Percentiles rank a stretch among this genome's conserved stretches.
These are phyloP conservation scores for Actenoides hombroni DNA, from an alignment of 2,113 vertebrate species.

Conservation along the genomic window DNA sequence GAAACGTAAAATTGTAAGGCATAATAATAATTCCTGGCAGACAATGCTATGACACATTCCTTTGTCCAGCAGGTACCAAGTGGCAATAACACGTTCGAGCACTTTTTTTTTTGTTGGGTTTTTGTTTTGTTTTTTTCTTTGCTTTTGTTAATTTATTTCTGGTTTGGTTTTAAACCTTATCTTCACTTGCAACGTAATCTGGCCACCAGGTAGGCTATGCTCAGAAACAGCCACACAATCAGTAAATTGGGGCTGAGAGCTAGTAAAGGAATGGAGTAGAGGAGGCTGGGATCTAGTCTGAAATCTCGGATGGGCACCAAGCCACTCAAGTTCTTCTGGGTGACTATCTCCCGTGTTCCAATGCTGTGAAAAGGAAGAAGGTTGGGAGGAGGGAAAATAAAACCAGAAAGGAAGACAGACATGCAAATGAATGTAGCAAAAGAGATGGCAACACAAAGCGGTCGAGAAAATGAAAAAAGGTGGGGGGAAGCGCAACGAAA, in stretches of 20 bases:
- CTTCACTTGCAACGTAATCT: constrained; percentile 95
- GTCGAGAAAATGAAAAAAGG: constrained; percentile 23
- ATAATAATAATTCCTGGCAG: constrained; percentile 76
- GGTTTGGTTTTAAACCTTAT: not conserved
- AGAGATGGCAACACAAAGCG: constrained; percentile 42
- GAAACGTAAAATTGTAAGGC: constrained; percentile 79
- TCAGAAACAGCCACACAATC: constrained; percentile 97
- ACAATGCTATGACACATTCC: constrained; percentile 76
- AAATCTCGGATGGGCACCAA: constrained; percentile 95
- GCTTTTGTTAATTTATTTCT: too few relatives aligned
- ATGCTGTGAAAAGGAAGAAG: constrained; percentile 89
- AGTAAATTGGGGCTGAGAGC: constrained; percentile 98
- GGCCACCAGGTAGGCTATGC: constrained; percentile 91
- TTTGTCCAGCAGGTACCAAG: constrained; percentile 72
- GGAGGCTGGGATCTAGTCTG: constrained; percentile 94
- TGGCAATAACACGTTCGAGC: constrained; percentile 72
- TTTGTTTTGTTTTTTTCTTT: not conserved
- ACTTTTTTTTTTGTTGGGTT: constrained; percentile 53
- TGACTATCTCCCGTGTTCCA: constrained; percentile 98
- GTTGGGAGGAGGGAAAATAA: constrained; percentile 73
- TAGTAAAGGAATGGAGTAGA: constrained; percentile 96
- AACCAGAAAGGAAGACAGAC: constrained; percentile 50
- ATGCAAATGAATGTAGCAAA: constrained; percentile 69
- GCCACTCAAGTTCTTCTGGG: constrained; percentile 99
- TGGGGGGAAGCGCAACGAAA: constrained; percentile 68